phyloP scores from a whole-genome alignment of 2,888 invertebrate genomes.

The Phyto melanocephala region DNA sequence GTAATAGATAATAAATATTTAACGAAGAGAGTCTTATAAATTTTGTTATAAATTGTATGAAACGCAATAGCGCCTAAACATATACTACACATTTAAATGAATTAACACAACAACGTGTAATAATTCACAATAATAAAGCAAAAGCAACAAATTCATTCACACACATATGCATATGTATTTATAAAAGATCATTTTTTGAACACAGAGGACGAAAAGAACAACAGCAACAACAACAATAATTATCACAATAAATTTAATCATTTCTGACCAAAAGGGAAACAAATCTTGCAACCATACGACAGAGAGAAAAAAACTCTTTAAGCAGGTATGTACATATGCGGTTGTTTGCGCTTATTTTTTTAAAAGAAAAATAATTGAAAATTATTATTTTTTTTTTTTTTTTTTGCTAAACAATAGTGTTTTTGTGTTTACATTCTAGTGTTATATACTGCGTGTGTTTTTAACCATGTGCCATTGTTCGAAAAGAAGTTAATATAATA shows the following conservation, averaged over 20 bases:
- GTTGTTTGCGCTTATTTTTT: background rate
- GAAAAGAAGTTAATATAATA: too few species aligned
- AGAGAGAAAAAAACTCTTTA: background rate
- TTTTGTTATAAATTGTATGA: slow-evolving; percentile 14
- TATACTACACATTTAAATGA: slow-evolving; percentile 56
- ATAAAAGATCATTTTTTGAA: slow-evolving; percentile 8
- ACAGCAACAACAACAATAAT: slow-evolving; percentile 27
- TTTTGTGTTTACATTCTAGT: too few species aligned
- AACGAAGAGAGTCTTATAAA: slow-evolving; percentile 32
- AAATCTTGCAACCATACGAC: background rate
- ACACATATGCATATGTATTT: background rate
- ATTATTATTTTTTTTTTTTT: too few species aligned
- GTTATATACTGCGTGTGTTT: too few species aligned
- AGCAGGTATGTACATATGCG: slow-evolving; percentile 13
- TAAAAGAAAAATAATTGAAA: too few species aligned
- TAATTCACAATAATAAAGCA: slow-evolving; percentile 36
- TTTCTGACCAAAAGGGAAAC: slow-evolving; percentile 18
- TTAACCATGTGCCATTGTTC: too few species aligned
- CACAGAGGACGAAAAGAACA: background rate
- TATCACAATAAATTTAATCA: slow-evolving; percentile 15
- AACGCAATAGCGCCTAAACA: slow-evolving; percentile 57
- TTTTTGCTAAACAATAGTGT: too few species aligned
- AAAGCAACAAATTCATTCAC: slow-evolving; percentile 13
- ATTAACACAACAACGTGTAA: slow-evolving; percentile 32
- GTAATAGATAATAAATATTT: background rate